Conservation (phyloP, 1,140 invertebrate genomes). For the Atta cephalotes region DNA sequence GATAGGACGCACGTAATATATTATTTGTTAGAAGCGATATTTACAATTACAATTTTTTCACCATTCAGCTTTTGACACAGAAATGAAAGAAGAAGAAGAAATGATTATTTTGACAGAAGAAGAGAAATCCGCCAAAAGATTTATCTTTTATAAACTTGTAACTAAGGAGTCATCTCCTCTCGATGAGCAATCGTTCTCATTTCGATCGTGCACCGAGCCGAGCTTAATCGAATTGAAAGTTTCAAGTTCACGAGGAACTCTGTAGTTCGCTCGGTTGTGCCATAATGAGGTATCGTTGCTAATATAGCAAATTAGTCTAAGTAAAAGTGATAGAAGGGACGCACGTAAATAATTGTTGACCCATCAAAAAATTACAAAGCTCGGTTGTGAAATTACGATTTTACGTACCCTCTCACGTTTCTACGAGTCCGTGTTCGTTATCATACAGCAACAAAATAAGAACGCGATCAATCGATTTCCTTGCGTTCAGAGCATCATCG, state of each 20-base stretch:
- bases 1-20: constrained; percentile 25
- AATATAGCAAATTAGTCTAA: not conserved
- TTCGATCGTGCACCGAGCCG: not conserved
- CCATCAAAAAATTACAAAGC: not conserved
- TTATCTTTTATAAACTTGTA: constrained; percentile 10
- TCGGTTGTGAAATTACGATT: constrained; percentile 17
- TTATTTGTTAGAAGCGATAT: constrained; percentile 8
- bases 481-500: not conserved
- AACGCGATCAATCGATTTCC: constrained; percentile 19
- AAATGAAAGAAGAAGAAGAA: not conserved
- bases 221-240: constrained; percentile 11
- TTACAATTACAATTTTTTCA: not conserved
- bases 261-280: constrained; percentile 31
- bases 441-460: not conserved
- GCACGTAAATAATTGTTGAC: not conserved
- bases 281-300: constrained; percentile 14
- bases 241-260: not conserved
- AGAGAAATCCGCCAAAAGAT: not conserved
- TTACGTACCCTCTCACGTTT: not conserved
- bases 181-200: constrained; percentile 22
- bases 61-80: not conserved
- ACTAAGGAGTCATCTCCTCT: not conserved
- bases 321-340: not conserved
- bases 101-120: not conserved
- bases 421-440: constrained; percentile 2